Percentiles rank a stretch among this genome's conserved stretches.
Conservation (phyloP, 2,113 vertebrate species). For the Gadus macrocephalus region DNA sequence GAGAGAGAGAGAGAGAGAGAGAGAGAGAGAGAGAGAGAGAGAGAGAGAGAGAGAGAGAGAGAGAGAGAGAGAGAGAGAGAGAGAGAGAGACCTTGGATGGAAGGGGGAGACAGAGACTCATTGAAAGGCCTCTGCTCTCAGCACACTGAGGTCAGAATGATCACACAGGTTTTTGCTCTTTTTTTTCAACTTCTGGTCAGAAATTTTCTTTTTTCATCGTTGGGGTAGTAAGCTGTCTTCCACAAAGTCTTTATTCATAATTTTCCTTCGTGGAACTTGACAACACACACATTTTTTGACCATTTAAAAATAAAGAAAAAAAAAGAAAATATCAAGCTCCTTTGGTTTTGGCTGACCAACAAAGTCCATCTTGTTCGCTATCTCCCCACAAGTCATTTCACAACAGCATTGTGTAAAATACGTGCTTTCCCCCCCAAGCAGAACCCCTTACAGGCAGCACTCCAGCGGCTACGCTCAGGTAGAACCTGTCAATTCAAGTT, state of each 20-base stretch:
- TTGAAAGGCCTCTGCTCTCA: slow-evolving; percentile 44
- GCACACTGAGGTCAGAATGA: slow-evolving; percentile 70
- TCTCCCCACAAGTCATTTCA: slow-evolving; percentile 48
- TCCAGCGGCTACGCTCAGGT: slow-evolving; percentile 37
- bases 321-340: slow-evolving; percentile 72
- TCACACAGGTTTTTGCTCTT: slow-evolving; percentile 46
- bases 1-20: slow-evolving; percentile 45
- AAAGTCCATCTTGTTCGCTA: slow-evolving; percentile 50
- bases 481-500: slow-evolving; percentile 28
- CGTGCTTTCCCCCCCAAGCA: slow-evolving; percentile 50
- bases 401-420: slow-evolving; percentile 55
- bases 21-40: slow-evolving; percentile 42
- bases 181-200: slow-evolving; percentile 49
- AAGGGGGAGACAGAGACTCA: slow-evolving; percentile 23
- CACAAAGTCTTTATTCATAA: slow-evolving; percentile 33
- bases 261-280: background rate
- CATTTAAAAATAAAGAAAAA: slow-evolving; percentile 57
- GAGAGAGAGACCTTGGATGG: background rate
- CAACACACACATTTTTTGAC: slow-evolving; percentile 42
- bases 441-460: slow-evolving; percentile 50
- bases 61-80: slow-evolving; percentile 24
- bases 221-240: slow-evolving; percentile 73
- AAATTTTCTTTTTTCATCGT: slow-evolving; percentile 39
- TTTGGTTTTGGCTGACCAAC: slow-evolving; percentile 84
- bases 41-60: slow-evolving; percentile 39